A percentile compares a stretch with the other conserved stretches of the same genome.
phyloP scores from a whole-genome alignment of 2,888 invertebrate species.

The Sipunculus nudus region DNA sequence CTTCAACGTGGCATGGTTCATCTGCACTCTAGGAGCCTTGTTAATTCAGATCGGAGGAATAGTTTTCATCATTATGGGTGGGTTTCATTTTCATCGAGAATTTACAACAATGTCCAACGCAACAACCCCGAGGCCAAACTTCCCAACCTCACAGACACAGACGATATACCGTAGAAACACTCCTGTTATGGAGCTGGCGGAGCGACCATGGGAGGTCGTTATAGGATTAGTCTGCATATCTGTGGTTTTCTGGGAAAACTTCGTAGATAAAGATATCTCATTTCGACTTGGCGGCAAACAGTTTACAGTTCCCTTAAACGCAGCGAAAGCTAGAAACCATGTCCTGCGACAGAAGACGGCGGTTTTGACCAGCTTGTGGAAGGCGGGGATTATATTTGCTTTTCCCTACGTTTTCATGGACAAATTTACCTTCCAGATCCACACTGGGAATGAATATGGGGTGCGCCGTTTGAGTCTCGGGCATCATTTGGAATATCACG shows the following conservation, averaged over 20 bases:
- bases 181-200: no score
- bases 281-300: neutral
- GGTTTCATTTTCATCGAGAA: no score
- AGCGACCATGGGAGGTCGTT: conserved; percentile 71
- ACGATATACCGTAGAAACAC: no score
- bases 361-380: conserved; percentile 51
- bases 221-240: conserved; percentile 77
- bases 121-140: no score
- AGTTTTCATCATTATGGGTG: no score
- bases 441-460: neutral
- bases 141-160: no score
- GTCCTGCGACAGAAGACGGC: conserved; percentile 48
- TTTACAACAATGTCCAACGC: no score
- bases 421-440: conserved; percentile 19
- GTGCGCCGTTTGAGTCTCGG: neutral
- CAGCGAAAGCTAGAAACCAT: conserved; percentile 43
- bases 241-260: conserved; percentile 87
- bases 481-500: neutral
- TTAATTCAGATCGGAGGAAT: no score
- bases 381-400: conserved; percentile 47
- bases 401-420: conserved; percentile 49
- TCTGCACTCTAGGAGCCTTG: no score
- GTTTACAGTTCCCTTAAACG: conserved; percentile 5
- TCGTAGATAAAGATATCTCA: conserved; percentile 67
- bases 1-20: no score